Evolutionary conservation across 2,797 vertebrate genomes (phyloP), one percentile per base, ranked within the genome.

Genomic region (Sebastes trivittatus): DNA sequence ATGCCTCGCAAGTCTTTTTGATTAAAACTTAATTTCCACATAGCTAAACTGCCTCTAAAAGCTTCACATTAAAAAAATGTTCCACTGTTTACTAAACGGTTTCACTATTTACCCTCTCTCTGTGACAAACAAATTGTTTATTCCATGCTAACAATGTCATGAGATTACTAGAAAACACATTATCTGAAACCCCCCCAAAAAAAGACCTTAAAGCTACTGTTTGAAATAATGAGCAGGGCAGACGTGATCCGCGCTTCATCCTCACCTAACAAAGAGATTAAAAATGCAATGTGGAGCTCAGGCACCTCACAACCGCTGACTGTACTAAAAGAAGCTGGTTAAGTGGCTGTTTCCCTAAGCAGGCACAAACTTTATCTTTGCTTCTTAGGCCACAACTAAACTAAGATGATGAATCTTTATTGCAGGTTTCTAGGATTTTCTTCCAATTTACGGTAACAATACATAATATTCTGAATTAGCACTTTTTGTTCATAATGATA

Each of bases 201-300:
- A 88, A 81, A 89, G 77, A 78, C 72, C 83, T 86, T 80, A 81
- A 84, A 88, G 82, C 84, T 79, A 81, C 72, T 87, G 86, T 89
- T 87, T 88, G 81, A 93, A 92, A 92, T 94, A 93, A 93, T 91
- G 88, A 94, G 93, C 75, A n/a, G 72, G 76, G 90, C 75, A 81
- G 86, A 87, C 88, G 88, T 86, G 90, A 94, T 92, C 84, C 64
- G 46, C 84, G 65, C 85, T 91, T 93, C 84, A 92, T 90, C 88
- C 85, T 85, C 85, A 90, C 85, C 87, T 86, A 93, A 93, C 90
- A 92, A 93, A 95, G 91, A 85, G 90, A 95, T 95, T 95, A 94
- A 89, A 93, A 93, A 93, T 88, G 88, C 90, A 93, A 88, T 76
- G 88, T 88, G 84, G 87, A 94, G 90, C 83, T 88, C 83, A 89